Percentiles rank a stretch among this genome's conserved stretches.
Conservation (phyloP, 2,113 vertebrate species). For the Brachirus orientalis region DNA sequence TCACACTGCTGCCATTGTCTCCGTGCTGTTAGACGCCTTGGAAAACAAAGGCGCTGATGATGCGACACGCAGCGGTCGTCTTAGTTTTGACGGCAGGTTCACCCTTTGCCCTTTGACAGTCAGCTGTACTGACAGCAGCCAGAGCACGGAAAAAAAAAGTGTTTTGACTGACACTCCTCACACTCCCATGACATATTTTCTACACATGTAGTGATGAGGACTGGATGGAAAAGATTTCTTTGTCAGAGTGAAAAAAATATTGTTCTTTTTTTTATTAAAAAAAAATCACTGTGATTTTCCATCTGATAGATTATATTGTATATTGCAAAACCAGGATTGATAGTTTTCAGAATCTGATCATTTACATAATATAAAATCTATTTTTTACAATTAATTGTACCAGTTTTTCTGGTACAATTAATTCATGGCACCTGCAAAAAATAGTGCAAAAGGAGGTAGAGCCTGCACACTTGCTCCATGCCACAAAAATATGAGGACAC, state of each 20-base stretch:
- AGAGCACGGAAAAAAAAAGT: slow-evolving; percentile 57
- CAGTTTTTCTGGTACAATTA: too few relatives aligned
- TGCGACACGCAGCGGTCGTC: slow-evolving; percentile 41
- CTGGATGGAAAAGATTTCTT: slow-evolving; percentile 19
- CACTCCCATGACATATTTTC: slow-evolving; percentile 35
- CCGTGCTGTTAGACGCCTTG: slow-evolving; percentile 51
- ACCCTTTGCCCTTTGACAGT: slow-evolving; percentile 34
- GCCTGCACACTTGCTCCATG: too few relatives aligned
- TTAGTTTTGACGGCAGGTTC: slow-evolving; percentile 26
- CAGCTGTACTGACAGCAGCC: slow-evolving; percentile 40
- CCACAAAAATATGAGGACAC: too few relatives aligned
- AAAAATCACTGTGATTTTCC: too few relatives aligned
- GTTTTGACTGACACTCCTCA: slow-evolving; percentile 19
- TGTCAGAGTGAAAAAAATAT: slow-evolving; percentile 33
- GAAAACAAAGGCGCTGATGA: slow-evolving; percentile 55
- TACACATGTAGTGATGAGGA: slow-evolving; percentile 15
- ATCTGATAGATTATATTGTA: too few relatives aligned
- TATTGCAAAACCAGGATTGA: too few relatives aligned
- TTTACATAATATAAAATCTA: too few relatives aligned
- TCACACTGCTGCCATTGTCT: slow-evolving; percentile 63
- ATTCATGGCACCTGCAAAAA: too few relatives aligned
- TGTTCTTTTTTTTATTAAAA: slow-evolving; percentile 46
- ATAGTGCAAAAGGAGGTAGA: too few relatives aligned
- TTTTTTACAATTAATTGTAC: too few relatives aligned
- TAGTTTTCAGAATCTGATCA: too few relatives aligned